Conservation (phyloP, 2,888 invertebrate species). For the Drosophila lacicola region DNA sequence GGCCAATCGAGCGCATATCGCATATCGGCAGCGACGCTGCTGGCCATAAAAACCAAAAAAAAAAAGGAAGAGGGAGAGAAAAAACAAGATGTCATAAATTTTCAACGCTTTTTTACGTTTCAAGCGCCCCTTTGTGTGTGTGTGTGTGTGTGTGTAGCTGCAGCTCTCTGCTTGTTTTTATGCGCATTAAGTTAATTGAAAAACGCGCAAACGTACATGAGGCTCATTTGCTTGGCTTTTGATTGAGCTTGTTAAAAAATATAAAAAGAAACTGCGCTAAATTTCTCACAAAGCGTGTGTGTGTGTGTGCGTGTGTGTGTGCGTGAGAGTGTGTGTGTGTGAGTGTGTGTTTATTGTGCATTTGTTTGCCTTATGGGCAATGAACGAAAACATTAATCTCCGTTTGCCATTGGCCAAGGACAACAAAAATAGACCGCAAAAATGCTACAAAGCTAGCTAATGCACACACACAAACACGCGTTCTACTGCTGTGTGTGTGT, state of each 20-base stretch:
- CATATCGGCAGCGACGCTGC: constrained; percentile 64
- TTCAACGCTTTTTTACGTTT: constrained; percentile 63
- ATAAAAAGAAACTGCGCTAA: constrained; percentile 16
- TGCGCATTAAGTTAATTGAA: constrained; percentile 80
- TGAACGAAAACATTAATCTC: constrained; percentile 82
- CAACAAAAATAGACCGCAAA: constrained; percentile 50
- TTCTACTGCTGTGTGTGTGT: constrained; percentile 2
- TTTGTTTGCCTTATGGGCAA: constrained; percentile 63
- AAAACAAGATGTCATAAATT: constrained; percentile 76
- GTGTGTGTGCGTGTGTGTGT: neutral
- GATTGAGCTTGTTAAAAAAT: constrained; percentile 57
- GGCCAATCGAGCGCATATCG: constrained; percentile 76
- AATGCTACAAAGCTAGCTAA: constrained; percentile 44
- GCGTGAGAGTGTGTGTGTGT: neutral
- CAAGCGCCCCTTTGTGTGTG: constrained; percentile 17
- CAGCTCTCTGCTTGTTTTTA: constrained; percentile 43
- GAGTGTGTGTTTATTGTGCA: constrained; percentile 27
- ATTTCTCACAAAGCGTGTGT: constrained; percentile 3
- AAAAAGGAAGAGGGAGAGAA: constrained; percentile 3
- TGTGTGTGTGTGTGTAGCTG: neutral
- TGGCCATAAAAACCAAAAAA: constrained; percentile 65
- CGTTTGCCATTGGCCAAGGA: constrained; percentile 79
- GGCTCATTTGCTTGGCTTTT: constrained; percentile 55
- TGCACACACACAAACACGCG: constrained; percentile 32
- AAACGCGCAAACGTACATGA: constrained; percentile 61